Base-by-base conservation (phyloP, 1,140 invertebrate genomes). In the Nebria ingens region DNA sequence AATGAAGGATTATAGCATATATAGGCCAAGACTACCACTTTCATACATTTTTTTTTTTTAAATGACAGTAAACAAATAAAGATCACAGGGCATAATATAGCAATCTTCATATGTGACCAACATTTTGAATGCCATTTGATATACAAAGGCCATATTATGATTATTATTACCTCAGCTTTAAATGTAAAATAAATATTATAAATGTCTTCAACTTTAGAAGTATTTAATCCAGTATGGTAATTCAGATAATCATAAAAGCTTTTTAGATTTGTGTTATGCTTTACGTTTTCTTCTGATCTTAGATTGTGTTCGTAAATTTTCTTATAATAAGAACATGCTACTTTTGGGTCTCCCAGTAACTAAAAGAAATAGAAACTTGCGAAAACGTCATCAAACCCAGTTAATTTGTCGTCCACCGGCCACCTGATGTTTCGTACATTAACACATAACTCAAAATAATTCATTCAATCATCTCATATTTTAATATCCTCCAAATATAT, bases 391-490 rank as follows among this genome's bases (percentile, higher is more conserved):
- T n/a, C n/a, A 45, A 45, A 45, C 4, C 15, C 25, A 34, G 25
- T 34, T 34, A 34, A 17, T 45, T 45, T 51, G 21, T 51, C 12
- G n/a, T n/a, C n/a, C n/a, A n/a, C n/a, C n/a, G n/a, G n/a, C n/a
- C n/a, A n/a, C n/a, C n/a, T n/a, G n/a, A n/a, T n/a, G n/a, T n/a
- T n/a, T n/a, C n/a, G n/a, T n/a, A n/a, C n/a, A n/a, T n/a, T n/a
- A n/a, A n/a, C n/a, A n/a, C n/a, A n/a, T n/a, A n/a, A n/a, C n/a
- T n/a, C n/a, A n/a, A n/a, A n/a, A n/a, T n/a, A n/a, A n/a, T n/a
- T n/a, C n/a, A n/a, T n/a, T 34, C n/a, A 34, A 34, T 34, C 25
- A 9, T 34, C 6, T n/a, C 6, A 34, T 34, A 34, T 34, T n/a
- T 6, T 34, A 6, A 34, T 34, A n/a, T 34, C 25, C 6, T 34